Percentiles rank a stretch among this genome's conserved stretches.
Evolutionary conservation across 2,888 invertebrate genomes (phyloP).

Genomic region (Calliphora vomitoria): DNA sequence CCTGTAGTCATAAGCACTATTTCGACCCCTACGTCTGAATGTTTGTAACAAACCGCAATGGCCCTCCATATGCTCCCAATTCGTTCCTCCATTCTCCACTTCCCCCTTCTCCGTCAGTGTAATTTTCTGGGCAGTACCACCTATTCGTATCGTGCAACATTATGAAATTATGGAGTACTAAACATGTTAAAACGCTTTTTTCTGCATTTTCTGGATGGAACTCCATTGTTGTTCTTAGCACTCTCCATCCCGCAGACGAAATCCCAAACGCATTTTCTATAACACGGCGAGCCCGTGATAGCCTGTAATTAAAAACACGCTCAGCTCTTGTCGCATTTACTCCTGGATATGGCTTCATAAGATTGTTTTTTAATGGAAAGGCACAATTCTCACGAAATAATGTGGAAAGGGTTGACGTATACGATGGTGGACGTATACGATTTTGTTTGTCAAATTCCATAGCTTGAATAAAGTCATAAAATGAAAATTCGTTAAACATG

Average conservation of each 20-base stretch:
- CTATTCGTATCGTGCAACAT: not conserved
- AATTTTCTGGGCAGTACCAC: conserved; percentile 38
- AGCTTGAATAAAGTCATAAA: too few species aligned
- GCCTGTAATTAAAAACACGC: too few species aligned
- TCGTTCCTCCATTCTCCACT: conserved; percentile 30
- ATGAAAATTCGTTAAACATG: too few species aligned
- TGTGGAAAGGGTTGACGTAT: too few species aligned
- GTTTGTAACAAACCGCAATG: conserved; percentile 22
- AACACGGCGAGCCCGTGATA: too few species aligned
- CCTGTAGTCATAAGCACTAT: conserved; percentile 21
- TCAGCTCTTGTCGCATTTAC: too few species aligned
- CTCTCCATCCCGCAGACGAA: not conserved
- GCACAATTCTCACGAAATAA: too few species aligned
- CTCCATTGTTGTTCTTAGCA: conserved; percentile 26
- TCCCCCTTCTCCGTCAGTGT: not conserved
- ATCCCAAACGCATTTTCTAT: too few species aligned
- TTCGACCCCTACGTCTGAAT: conserved; percentile 20
- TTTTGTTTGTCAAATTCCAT: too few species aligned
- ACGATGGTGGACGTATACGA: too few species aligned
- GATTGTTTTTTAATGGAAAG: too few species aligned
- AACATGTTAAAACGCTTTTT: conserved; percentile 6
- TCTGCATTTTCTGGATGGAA: conserved; percentile 8
- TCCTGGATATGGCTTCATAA: too few species aligned
- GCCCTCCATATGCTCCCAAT: conserved; percentile 5
- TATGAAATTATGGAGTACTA: conserved; percentile 24